A percentile compares a stretch with the other conserved stretches of the same genome.
These are phyloP conservation scores for Malthinus flaveolus DNA, from an alignment of 2,888 invertebrate genomes.

Conservation along the genomic window DNA sequence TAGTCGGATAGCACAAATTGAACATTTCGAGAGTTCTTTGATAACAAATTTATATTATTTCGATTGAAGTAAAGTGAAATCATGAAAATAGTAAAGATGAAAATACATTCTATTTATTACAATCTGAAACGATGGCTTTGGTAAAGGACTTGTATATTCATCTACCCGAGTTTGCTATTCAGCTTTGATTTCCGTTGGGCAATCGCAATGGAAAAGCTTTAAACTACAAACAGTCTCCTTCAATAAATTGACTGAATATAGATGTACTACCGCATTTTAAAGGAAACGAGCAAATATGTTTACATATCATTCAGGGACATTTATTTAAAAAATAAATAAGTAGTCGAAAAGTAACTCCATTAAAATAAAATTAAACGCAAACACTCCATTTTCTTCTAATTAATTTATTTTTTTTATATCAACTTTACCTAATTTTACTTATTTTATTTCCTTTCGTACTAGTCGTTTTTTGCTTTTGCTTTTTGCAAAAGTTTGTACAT, in stretches of 20 bases:
- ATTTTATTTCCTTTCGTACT: not conserved
- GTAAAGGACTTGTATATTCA: conserved; percentile 25
- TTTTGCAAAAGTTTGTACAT: conserved; percentile 10
- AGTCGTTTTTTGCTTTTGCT: conserved; percentile 9
- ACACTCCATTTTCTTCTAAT: conserved; percentile 1
- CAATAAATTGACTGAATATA: conserved; percentile 25
- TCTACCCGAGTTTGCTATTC: conserved; percentile 26
- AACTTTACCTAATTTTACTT: conserved; percentile 9
- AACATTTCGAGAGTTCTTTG: not conserved
- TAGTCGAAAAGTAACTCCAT: too few relatives aligned
- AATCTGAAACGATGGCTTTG: conserved; percentile 11
- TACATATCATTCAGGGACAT: conserved; percentile 14
- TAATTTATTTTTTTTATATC: not conserved
- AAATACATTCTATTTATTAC: conserved; percentile 18
- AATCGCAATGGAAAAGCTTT: conserved; percentile 27
- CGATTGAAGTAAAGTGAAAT: conserved; percentile 12
- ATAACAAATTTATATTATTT: conserved; percentile 11
- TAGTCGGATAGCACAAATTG: too few relatives aligned
- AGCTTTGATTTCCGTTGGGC: conserved; percentile 33
- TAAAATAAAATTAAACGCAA: not conserved
- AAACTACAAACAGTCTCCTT: conserved; percentile 16
- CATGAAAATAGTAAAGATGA: conserved; percentile 10
- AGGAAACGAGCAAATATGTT: conserved; percentile 17
- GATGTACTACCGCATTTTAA: conserved; percentile 19
- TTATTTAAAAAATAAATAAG: conserved; percentile 1